phyloP scores from a whole-genome alignment of 2,113 vertebrate genomes.

The Eulacestoma nigropectus region DNA sequence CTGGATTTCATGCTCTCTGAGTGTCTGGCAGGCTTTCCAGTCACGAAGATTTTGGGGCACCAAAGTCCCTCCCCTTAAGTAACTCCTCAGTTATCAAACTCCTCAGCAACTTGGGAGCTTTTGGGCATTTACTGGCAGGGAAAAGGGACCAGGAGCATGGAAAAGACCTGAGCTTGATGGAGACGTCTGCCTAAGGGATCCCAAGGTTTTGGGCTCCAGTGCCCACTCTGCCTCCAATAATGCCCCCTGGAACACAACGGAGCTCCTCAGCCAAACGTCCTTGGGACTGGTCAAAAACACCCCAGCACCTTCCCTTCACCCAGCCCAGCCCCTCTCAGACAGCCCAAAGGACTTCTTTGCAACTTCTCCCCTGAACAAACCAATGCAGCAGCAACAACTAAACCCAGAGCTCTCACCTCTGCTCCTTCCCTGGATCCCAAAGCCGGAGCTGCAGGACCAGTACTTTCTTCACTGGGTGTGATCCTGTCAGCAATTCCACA shows the following conservation, averaged over 20 bases:
- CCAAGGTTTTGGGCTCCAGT: background rate
- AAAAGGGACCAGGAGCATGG: background rate
- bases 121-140: background rate
- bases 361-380: background rate
- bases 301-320: background rate
- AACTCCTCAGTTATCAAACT: background rate
- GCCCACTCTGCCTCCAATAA: too few species aligned
- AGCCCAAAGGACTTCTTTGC: background rate
- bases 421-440: background rate
- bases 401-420: background rate
- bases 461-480: accelerated
- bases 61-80: background rate
- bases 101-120: background rate
- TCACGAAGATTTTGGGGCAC: background rate
- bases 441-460: background rate
- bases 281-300: accelerated
- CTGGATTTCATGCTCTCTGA: background rate
- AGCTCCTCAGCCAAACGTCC: accelerated
- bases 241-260: accelerated
- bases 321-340: background rate
- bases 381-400: accelerated
- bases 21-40: background rate
- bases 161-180: accelerated
- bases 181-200: background rate
- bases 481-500: background rate